Percentiles rank a stretch among this genome's conserved stretches.
phyloP scores from a whole-genome alignment of 2,888 invertebrate species.

The Zygogramma bicolorata region DNA sequence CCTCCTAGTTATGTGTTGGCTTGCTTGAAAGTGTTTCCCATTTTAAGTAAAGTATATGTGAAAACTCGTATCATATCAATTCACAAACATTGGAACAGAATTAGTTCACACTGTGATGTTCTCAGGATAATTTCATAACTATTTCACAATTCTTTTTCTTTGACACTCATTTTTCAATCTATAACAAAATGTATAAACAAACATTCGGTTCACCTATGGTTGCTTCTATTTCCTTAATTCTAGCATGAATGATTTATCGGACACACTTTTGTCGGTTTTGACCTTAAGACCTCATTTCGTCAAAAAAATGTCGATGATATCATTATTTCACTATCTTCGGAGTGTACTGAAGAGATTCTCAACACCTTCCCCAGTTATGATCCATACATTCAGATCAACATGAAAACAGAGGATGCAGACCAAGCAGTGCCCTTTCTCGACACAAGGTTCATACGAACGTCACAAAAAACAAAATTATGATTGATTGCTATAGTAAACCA shows the following conservation, averaged over 20 bases:
- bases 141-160: no score
- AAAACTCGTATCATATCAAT: background rate
- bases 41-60: background rate
- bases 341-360: background rate
- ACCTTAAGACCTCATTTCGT: background rate
- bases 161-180: background rate
- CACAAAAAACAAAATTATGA: no score
- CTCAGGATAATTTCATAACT: no score
- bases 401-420: background rate
- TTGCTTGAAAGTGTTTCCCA: background rate
- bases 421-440: conserved; percentile 30
- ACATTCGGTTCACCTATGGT: background rate
- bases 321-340: background rate
- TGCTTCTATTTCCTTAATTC: background rate
- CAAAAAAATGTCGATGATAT: conserved; percentile 2
- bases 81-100: background rate
- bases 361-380: conserved; percentile 7
- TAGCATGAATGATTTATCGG: conserved; percentile 4
- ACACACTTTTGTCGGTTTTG: background rate
- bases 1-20: background rate
- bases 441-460: no score
- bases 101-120: no score
- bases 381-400: background rate
- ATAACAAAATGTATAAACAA: background rate
- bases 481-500: conserved; percentile 40